Evolutionary conservation across 1,140 invertebrate genomes (phyloP).

Genomic region (Drosophila melanica): DNA sequence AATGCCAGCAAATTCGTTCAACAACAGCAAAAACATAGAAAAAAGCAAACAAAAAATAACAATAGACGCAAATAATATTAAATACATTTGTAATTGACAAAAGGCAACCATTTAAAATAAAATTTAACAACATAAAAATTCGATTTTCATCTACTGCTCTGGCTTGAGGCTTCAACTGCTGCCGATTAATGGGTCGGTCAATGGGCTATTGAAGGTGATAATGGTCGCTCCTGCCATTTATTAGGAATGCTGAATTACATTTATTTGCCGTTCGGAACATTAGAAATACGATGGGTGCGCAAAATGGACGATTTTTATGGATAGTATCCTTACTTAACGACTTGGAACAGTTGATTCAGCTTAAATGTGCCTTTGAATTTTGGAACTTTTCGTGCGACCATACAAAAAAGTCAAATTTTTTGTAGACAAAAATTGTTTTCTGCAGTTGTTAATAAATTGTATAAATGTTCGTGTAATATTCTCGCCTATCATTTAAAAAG

Average conservation of each 20-base stretch:
- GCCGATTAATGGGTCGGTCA: slow-evolving; percentile 26
- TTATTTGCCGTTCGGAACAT: slow-evolving; percentile 26
- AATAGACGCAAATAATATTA: slow-evolving; percentile 70
- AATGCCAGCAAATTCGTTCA: slow-evolving; percentile 57
- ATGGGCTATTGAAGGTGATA: slow-evolving; percentile 22
- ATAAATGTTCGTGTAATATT: background rate
- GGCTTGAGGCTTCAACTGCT: slow-evolving; percentile 13
- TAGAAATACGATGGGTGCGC: slow-evolving; percentile 10
- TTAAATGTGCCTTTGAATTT: background rate
- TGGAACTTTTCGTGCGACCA: background rate
- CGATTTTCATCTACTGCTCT: slow-evolving; percentile 13
- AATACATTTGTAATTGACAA: slow-evolving; percentile 81
- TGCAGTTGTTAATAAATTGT: background rate
- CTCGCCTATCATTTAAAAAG: background rate
- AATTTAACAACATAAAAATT: slow-evolving; percentile 71
- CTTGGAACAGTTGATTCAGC: slow-evolving; percentile 6
- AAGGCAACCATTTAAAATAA: slow-evolving; percentile 78
- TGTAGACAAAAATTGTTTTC: background rate
- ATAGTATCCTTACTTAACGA: slow-evolving; percentile 1
- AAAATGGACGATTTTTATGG: slow-evolving; percentile 29
- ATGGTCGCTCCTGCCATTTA: slow-evolving; percentile 19
- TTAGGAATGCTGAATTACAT: slow-evolving; percentile 15
- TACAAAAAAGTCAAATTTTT: too few species aligned
- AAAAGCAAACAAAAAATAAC: slow-evolving; percentile 46
- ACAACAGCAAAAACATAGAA: slow-evolving; percentile 31